phyloP scores from a whole-genome alignment of 2,113 vertebrate species.

The Bothrops jararaca region DNA sequence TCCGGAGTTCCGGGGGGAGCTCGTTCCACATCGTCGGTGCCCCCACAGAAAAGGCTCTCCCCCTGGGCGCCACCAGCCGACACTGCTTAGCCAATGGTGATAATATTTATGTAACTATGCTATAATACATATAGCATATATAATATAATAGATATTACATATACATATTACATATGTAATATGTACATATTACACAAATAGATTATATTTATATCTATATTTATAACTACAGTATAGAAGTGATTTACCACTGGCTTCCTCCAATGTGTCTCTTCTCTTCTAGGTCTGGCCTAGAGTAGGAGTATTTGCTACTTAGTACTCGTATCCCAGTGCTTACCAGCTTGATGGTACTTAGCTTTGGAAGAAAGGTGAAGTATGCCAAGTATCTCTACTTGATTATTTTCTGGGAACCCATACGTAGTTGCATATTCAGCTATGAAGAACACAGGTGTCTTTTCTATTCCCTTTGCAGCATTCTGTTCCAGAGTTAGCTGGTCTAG shows the following conservation, averaged over 20 bases:
- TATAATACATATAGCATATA: too few species aligned
- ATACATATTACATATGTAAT: too few species aligned
- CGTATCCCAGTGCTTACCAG: background rate
- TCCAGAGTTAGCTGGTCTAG: background rate
- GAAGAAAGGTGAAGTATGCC: background rate
- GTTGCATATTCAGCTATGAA: background rate
- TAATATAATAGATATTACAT: too few species aligned
- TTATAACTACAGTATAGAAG: background rate
- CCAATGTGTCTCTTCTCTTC: background rate
- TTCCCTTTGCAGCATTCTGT: background rate
- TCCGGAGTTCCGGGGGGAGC: too few species aligned
- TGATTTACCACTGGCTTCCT: background rate
- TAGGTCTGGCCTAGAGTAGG: background rate
- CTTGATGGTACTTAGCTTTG: background rate
- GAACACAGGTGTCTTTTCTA: background rate
- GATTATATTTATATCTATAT: background rate
- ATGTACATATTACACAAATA: too few species aligned
- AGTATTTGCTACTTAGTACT: background rate
- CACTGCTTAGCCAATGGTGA: too few species aligned
- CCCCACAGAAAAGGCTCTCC: too few species aligned
- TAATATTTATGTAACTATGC: background rate
- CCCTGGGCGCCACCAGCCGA: too few species aligned
- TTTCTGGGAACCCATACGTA: background rate
- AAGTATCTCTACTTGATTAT: background rate
- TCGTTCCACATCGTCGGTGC: too few species aligned